Evolutionary conservation across 2,888 invertebrate species (phyloP), one percentile per base, ranked within the genome.

Genomic region (Caenorhabditis panamensis): DNA sequence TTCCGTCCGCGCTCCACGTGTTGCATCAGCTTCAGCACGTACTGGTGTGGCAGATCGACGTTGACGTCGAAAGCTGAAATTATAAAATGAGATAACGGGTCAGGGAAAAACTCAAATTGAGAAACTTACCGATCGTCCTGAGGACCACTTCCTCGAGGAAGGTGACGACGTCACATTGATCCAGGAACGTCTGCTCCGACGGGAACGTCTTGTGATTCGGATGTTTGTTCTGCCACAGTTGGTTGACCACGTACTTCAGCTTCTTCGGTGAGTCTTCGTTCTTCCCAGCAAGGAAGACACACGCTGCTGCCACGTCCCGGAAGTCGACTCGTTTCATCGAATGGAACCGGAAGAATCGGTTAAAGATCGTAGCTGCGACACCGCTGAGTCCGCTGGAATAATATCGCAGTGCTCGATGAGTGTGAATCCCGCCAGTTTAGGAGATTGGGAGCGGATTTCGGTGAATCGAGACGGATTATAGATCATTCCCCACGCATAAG

Each of bases 311-410:
- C 92, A 98, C 95, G 69, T 95, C 94, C 92, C 76, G 67, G 53
- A 76, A 84, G 92, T 96, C 96, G 92, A 97, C 97, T 91, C 95
- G 95, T 63, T 95, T 94, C 93, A 99, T 96, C 16, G 97, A 96
- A 92, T 98, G 97, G 93, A 96, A 97, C 92, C 97, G 96, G 93
- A 97, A 99, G 93, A 98, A 99, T 73, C 98, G 94, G 92, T 99
- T 98, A 97, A 98, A 97, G 91, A 98, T 98, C 75, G 98, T 97
- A 91, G 97, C 97, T 41, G 97, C 97, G 81, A 97, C 98, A 93
- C 97, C 98, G 92, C 97, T 82, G 54, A 67, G 47, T 28, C 66
- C 67, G 66, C 75, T 76, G 75, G 31, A 76, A 76, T 76, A 24
- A 63, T 64, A 73, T 66, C 64, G 73, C 73, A 73, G 73, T 73